phyloP scores from a whole-genome alignment of 2,113 vertebrate species.

The Ammodramus savannarum region DNA sequence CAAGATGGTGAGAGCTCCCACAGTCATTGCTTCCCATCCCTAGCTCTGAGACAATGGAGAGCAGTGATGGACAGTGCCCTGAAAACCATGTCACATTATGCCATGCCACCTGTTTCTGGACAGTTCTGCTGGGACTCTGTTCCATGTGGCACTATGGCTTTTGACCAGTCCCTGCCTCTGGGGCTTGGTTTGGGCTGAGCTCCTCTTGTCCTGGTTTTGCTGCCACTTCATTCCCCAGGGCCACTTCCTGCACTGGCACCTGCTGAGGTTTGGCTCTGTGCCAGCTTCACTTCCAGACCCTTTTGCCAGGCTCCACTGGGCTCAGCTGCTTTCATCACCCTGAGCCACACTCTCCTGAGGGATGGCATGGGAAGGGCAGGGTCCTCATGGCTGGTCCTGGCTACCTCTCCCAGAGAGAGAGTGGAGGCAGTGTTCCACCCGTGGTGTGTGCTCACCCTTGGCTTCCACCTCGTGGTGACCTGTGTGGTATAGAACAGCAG shows the following conservation, averaged over 20 bases:
- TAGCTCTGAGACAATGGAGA: not conserved
- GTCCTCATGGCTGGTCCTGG: not conserved
- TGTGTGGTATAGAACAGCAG: not conserved
- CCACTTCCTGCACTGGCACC: accelerated
- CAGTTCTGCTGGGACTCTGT: not conserved
- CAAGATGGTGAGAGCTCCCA: not conserved
- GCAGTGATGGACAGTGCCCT: accelerated
- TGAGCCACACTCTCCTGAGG: not conserved
- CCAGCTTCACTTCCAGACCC: not conserved
- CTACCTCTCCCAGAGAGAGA: not conserved
- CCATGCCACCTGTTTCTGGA: not conserved
- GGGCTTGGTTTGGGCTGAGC: not conserved
- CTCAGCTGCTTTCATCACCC: not conserved
- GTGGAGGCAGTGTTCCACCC: not conserved
- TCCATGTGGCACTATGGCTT: not conserved
- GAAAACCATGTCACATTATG: not conserved
- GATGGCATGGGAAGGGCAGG: not conserved
- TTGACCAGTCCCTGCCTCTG: not conserved
- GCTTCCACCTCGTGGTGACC: accelerated
- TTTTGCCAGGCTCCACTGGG: not conserved
- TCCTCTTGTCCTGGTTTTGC: not conserved
- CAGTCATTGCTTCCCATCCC: accelerated
- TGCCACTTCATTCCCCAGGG: accelerated
- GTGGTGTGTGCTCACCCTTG: not conserved
- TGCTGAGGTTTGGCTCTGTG: not conserved